A percentile compares a stretch with the other conserved stretches of the same genome.
Evolutionary conservation across 2,797 vertebrate genomes (phyloP).

Genomic region (Fistularia commersonii): DNA sequence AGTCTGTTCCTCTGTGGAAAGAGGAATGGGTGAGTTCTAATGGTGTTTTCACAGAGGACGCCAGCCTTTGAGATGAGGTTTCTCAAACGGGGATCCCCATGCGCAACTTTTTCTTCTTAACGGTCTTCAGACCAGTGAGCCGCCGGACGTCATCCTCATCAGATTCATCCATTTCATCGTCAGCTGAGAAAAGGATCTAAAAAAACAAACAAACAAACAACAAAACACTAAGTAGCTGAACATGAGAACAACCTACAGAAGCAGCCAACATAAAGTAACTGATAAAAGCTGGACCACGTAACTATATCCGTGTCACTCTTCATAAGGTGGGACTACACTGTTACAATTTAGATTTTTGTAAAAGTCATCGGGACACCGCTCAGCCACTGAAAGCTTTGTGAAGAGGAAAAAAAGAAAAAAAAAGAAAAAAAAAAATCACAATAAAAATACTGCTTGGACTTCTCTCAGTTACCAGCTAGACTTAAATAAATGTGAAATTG

Average conservation of each 20-base stretch:
- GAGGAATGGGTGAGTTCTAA: background rate
- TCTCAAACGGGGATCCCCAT: conserved; percentile 93
- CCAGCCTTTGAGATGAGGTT: conserved; percentile 1
- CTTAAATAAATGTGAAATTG: too few species aligned
- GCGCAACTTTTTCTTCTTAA: conserved; percentile 96
- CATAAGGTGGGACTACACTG: too few species aligned
- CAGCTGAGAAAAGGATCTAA: conserved; percentile 96
- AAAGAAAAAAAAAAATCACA: too few species aligned
- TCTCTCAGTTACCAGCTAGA: too few species aligned
- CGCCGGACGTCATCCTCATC: conserved; percentile 90
- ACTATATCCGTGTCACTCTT: too few species aligned
- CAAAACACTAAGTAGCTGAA: background rate
- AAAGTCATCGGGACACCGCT: too few species aligned
- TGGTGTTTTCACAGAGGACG: background rate
- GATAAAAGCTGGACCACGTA: too few species aligned
- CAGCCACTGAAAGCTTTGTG: too few species aligned
- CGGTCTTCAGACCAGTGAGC: conserved; percentile 83
- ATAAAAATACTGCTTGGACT: too few species aligned
- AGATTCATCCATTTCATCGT: conserved; percentile 97
- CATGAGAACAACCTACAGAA: background rate
- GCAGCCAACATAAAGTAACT: background rate
- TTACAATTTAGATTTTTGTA: too few species aligned
- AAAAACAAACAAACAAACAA: conserved; percentile 10
- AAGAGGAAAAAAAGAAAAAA: too few species aligned
- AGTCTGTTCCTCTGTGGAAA: conserved; percentile 1